A percentile compares a stretch with the other conserved stretches of the same genome.
Evolutionary conservation across 1,140 invertebrate genomes (phyloP).

Genomic region (Cryptotermes secundus): DNA sequence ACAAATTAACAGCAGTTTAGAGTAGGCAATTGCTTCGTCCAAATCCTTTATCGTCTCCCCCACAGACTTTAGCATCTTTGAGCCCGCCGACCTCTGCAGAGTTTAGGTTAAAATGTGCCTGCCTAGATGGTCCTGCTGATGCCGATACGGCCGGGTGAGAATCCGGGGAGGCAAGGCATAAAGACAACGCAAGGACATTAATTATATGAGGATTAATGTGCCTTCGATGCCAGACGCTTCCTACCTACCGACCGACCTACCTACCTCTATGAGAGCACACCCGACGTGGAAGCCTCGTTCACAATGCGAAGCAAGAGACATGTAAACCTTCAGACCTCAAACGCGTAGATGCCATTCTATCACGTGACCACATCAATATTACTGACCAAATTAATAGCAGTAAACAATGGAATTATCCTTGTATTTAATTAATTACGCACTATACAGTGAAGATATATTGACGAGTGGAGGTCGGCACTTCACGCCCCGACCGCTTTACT

Average conservation of each 20-base stretch:
- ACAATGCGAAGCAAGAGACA: background rate
- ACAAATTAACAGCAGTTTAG: too few species aligned
- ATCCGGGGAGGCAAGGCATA: conserved; percentile 9
- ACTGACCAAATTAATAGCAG: too few species aligned
- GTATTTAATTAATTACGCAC: too few species aligned
- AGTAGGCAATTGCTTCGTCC: background rate
- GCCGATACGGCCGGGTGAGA: background rate
- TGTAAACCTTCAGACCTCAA: too few species aligned
- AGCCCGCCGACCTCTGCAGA: background rate
- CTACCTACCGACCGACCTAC: background rate
- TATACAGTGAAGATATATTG: too few species aligned
- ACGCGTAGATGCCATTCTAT: too few species aligned
- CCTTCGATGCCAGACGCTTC: conserved; percentile 7
- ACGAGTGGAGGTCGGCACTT: too few species aligned
- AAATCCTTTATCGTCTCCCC: background rate
- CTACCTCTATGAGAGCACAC: background rate
- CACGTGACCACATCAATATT: too few species aligned
- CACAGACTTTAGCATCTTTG: background rate
- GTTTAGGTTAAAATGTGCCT: background rate
- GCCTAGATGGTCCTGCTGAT: background rate
- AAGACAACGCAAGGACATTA: conserved; percentile 16
- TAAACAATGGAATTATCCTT: too few species aligned
- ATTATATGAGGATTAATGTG: conserved; percentile 9
- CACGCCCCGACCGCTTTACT: too few species aligned
- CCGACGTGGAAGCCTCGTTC: background rate